Evolutionary conservation across 1,140 invertebrate species (phyloP).

Genomic region (Manduca sexta): DNA sequence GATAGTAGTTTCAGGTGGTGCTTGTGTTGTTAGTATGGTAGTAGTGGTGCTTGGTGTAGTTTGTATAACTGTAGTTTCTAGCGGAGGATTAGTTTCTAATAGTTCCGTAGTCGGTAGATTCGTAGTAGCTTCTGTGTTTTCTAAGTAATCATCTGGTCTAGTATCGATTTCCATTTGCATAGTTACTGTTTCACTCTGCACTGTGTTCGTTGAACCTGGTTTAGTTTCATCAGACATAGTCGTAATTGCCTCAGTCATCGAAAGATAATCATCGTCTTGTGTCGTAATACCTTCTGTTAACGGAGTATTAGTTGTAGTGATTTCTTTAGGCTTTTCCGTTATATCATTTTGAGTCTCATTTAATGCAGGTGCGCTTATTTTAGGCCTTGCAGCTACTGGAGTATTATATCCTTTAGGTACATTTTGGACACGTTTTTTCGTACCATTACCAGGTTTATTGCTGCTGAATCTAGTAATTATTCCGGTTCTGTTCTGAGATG

Average conservation of each 20-base stretch:
- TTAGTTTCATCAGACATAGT: slow-evolving; percentile 20
- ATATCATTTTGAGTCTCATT: slow-evolving; percentile 16
- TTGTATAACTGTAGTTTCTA: slow-evolving; percentile 13
- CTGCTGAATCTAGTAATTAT: slow-evolving; percentile 39
- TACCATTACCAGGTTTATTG: slow-evolving; percentile 44
- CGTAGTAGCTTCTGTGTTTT: slow-evolving; percentile 36
- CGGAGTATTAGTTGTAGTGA: slow-evolving; percentile 13
- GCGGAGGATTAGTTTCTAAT: slow-evolving; percentile 26
- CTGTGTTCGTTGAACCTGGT: slow-evolving; percentile 20
- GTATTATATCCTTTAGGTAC: slow-evolving; percentile 51
- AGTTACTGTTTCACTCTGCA: slow-evolving; percentile 36
- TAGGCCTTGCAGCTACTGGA: slow-evolving; percentile 22
- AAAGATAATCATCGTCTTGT: slow-evolving; percentile 43
- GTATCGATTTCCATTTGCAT: slow-evolving; percentile 38
- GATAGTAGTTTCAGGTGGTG: slow-evolving; percentile 24
- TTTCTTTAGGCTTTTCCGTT: slow-evolving; percentile 9
- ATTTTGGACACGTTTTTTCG: slow-evolving; percentile 62
- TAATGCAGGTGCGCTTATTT: slow-evolving; percentile 4
- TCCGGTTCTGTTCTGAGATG: slow-evolving; percentile 46
- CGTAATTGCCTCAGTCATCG: slow-evolving; percentile 33
- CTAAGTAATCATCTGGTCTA: slow-evolving; percentile 55
- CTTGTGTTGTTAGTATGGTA: slow-evolving; percentile 20
- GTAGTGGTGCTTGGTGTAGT: slow-evolving; percentile 12
- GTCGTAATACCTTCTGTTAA: slow-evolving; percentile 26
- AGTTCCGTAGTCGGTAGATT: slow-evolving; percentile 32